phyloP scores from a whole-genome alignment of 2,113 vertebrate species.

The Dunckerocampus dactyliophorus region DNA sequence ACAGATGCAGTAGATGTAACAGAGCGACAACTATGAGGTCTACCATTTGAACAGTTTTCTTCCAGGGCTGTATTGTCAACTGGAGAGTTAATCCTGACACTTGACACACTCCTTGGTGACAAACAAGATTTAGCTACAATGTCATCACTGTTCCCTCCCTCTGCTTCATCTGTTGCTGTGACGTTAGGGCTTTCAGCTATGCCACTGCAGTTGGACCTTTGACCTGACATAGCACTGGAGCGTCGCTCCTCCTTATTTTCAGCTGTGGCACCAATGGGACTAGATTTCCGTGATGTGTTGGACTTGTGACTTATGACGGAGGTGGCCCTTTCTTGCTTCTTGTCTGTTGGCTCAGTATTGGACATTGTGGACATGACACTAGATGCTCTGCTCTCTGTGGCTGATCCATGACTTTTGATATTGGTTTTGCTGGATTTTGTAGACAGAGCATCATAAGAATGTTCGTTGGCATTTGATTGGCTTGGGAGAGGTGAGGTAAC shows the following conservation, averaged over 20 bases:
- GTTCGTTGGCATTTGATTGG: slow-evolving; percentile 3
- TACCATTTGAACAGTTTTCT: slow-evolving; percentile 18
- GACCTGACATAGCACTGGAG: slow-evolving; percentile 30
- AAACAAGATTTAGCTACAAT: slow-evolving; percentile 38
- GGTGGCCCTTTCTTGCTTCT: slow-evolving; percentile 22
- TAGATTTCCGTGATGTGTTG: slow-evolving; percentile 31
- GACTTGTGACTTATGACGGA: slow-evolving; percentile 40
- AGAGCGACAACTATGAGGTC: slow-evolving; percentile 28
- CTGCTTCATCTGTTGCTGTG: slow-evolving; percentile 17
- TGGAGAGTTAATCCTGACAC: slow-evolving; percentile 1
- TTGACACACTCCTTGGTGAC: slow-evolving; percentile 21
- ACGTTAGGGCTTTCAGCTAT: slow-evolving; percentile 4
- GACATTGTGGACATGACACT: slow-evolving; percentile 38
- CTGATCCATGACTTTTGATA: slow-evolving; percentile 35
- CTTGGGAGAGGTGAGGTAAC: neutral
- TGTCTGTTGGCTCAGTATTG: slow-evolving; percentile 9
- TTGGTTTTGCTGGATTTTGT: slow-evolving; percentile 50
- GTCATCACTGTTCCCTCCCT: slow-evolving; percentile 13
- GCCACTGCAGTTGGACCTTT: slow-evolving; percentile 21
- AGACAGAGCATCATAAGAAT: slow-evolving; percentile 27
- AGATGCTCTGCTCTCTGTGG: slow-evolving; percentile 10
- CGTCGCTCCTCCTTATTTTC: slow-evolving; percentile 29
- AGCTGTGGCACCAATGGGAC: neutral
- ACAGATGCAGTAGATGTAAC: slow-evolving; percentile 21
- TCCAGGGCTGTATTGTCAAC: slow-evolving; percentile 15